Evolutionary conservation across 2,113 vertebrate species (phyloP).

Genomic region (Microcebus griseorufus): DNA sequence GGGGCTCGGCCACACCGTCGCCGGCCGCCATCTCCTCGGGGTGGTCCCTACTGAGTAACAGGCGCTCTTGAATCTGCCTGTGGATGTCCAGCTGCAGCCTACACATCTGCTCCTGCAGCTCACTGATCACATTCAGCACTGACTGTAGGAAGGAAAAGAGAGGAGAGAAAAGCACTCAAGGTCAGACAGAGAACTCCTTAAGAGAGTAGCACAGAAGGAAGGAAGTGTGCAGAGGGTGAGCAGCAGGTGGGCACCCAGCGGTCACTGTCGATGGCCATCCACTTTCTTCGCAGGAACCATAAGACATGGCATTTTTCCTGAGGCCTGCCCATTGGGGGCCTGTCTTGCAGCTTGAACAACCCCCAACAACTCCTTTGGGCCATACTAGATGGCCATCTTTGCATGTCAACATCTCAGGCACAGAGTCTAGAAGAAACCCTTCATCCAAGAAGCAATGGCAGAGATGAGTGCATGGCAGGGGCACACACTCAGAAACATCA

Average conservation of each 20-base stretch:
- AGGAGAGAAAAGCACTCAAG: constrained; percentile 51
- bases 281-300: neutral
- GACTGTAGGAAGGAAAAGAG: constrained; percentile 88
- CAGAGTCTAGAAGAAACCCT: neutral
- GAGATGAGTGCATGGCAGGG: neutral
- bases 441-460: neutral
- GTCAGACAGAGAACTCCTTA: neutral
- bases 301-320: neutral
- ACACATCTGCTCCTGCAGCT: constrained; percentile 99
- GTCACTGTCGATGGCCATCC: neutral
- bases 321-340: neutral
- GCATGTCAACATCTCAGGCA: neutral
- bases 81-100: constrained; percentile 97
- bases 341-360: neutral
- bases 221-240: neutral
- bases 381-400: neutral
- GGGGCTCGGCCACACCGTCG: constrained; percentile 54
- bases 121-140: constrained; percentile 98
- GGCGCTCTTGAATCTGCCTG: constrained; percentile 95
- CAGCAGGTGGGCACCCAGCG: neutral
- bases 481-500: neutral
- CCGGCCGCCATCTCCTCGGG: constrained; percentile 74
- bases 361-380: neutral
- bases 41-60: constrained; percentile 86
- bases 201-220: neutral